Base-by-base conservation (phyloP, 2,113 vertebrate genomes). In the Mirza zaza region DNA sequence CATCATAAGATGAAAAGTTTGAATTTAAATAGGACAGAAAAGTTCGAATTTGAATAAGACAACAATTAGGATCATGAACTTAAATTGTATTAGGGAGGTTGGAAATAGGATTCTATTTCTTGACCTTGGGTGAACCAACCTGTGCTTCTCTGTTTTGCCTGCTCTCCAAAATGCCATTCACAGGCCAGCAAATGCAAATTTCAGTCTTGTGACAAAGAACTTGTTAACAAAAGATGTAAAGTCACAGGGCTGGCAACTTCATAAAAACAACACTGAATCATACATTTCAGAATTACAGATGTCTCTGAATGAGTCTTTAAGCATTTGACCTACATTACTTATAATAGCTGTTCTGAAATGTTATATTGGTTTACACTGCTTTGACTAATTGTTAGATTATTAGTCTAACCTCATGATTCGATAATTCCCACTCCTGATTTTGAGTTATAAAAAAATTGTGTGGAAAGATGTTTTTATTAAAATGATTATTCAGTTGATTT, bases 391-490 rank as follows among this genome's bases (percentile, higher is more conserved):
- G 6, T 79, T 94, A 94, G 13, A 48, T 48, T 83, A 83, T 92
- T 87, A 85, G 57, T 96, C 71, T 84, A 73, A 83, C 32, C 13
- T 61, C 15, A 13, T 92, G 32, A 12, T 94, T 79, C 73, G 93
- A 0, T 90, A 42, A 94, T 95, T 92, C 12, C 32, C 8, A 76
- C 2, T 76, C 21, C 57, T 88, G 23, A 52, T 95, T 88, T 15
- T 90, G 59, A 92, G 17, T 52, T 87, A 80, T 45, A 83, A 71
- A 88, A 61, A 90, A 55, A 42, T 57, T 34, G 1, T 57, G 9
- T 89, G n/a, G 68, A 89, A 71, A 86, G 12, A 27, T 90, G 12
- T 81, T 84, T 90, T 95, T 88, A 65, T 87, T 90, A 75, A 91
- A 90, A 13, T 81, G 70, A 63, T 77, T 39, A 34, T 23, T 96